These are phyloP conservation scores for Pardosa pseudoannulata DNA, from an alignment of 2,888 invertebrate species.

Conservation along the genomic window DNA sequence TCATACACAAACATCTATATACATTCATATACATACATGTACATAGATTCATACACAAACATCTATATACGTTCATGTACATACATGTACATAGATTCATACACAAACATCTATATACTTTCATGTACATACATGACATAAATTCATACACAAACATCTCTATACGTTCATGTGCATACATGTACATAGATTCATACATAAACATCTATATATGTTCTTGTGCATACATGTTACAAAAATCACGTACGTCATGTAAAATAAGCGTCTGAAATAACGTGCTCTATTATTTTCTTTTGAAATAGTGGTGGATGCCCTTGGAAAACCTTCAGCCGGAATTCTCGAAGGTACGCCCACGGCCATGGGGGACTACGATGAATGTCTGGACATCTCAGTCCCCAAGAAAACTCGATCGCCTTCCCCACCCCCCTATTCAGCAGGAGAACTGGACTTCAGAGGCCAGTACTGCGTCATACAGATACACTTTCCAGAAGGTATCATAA, in stretches of 20 bases:
- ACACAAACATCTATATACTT: not conserved
- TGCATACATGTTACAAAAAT: not conserved
- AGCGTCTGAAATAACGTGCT: too few species aligned
- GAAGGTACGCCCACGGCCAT: constrained; percentile 54
- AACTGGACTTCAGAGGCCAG: constrained; percentile 47
- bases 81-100: not conserved
- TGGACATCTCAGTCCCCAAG: constrained; percentile 43
- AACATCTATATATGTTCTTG: not conserved
- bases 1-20: too few species aligned
- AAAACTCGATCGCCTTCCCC: constrained; percentile 11
- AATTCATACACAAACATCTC: not conserved
- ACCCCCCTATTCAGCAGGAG: constrained; percentile 36
- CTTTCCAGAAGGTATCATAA: constrained; percentile 35
- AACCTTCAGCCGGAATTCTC: constrained; percentile 57
- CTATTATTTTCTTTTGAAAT: not conserved
- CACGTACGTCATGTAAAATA: too few species aligned
- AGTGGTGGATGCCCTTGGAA: constrained; percentile 63
- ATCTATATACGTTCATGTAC: not conserved
- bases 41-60: too few species aligned
- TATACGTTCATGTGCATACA: not conserved
- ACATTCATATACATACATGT: too few species aligned
- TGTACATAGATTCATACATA: not conserved
- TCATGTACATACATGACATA: not conserved
- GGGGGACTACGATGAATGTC: constrained; percentile 65
- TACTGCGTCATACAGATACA: constrained; percentile 59